phyloP scores from a whole-genome alignment of 2,888 invertebrate species.

The Heliconius sara region DNA sequence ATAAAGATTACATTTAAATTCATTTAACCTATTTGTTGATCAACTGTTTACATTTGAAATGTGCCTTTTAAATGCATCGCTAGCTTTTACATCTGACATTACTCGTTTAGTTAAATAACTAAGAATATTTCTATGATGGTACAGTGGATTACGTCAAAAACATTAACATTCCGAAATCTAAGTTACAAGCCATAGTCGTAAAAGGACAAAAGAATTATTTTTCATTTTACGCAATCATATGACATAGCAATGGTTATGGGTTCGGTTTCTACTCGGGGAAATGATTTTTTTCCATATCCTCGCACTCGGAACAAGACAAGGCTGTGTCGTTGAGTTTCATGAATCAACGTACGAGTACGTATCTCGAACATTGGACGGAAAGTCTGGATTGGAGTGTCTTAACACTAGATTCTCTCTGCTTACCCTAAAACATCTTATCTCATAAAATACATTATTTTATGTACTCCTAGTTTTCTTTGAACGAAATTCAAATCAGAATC shows the following conservation, averaged over 20 bases:
- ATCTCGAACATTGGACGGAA: not conserved
- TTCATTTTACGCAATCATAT: too few relatives aligned
- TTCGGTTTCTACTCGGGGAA: too few relatives aligned
- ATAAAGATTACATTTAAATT: constrained; percentile 18
- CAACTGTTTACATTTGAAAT: not conserved
- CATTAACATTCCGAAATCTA: too few relatives aligned
- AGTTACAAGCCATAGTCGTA: too few relatives aligned
- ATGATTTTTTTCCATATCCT: not conserved
- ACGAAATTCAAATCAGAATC: not conserved
- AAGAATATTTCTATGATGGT: too few relatives aligned
- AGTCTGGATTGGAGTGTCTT: not conserved
- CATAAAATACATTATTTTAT: not conserved
- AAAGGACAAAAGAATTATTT: too few relatives aligned
- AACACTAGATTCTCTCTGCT: not conserved
- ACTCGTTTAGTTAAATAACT: too few relatives aligned
- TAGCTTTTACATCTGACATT: too few relatives aligned
- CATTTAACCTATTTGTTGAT: constrained; percentile 16
- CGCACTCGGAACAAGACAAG: not conserved
- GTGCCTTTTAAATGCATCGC: not conserved
- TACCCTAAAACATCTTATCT: not conserved
- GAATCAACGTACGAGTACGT: not conserved
- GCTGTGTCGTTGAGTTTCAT: not conserved
- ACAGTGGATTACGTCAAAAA: too few relatives aligned
- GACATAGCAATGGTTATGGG: too few relatives aligned
- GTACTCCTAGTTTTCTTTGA: not conserved